These are phyloP conservation scores for Pseudomyrmex flavicornis DNA, from an alignment of 1,140 invertebrate species.

Conservation along the genomic window DNA sequence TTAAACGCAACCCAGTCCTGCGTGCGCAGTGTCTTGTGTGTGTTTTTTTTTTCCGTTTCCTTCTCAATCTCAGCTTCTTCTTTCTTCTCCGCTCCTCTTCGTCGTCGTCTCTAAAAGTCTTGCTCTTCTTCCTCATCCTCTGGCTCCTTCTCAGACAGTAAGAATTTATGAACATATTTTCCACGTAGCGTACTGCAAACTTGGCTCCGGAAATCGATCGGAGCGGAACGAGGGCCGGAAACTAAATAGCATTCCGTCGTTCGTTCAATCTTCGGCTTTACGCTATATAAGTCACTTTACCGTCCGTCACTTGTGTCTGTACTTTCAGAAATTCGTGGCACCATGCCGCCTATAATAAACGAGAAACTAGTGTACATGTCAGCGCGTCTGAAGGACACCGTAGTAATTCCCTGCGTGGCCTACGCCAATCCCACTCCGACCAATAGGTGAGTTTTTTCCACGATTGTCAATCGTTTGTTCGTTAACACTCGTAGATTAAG, in stretches of 20 bases:
- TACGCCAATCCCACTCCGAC: slow-evolving; percentile 87
- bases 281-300: slow-evolving; percentile 27
- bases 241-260: slow-evolving; percentile 6
- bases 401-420: slow-evolving; percentile 89
- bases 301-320: slow-evolving; percentile 1
- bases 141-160: slow-evolving; percentile 64
- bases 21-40: slow-evolving; percentile 52
- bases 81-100: neutral
- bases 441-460: slow-evolving; percentile 84
- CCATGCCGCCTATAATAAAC: slow-evolving; percentile 86
- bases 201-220: slow-evolving; percentile 77
- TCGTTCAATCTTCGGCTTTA: slow-evolving; percentile 40
- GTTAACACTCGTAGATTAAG: neutral
- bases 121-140: slow-evolving; percentile 59
- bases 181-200: slow-evolving; percentile 81
- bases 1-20: slow-evolving; percentile 75
- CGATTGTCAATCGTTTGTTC: neutral
- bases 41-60: slow-evolving; percentile 17
- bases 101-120: slow-evolving; percentile 28
- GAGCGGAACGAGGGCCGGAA: slow-evolving; percentile 16
- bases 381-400: slow-evolving; percentile 85
- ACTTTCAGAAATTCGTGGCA: slow-evolving; percentile 84
- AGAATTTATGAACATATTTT: slow-evolving; percentile 84
- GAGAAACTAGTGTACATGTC: slow-evolving; percentile 84
- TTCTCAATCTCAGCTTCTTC: neutral